Evolutionary conservation across 2,888 invertebrate species (phyloP).

Genomic region (Oligia fasciuncula): DNA sequence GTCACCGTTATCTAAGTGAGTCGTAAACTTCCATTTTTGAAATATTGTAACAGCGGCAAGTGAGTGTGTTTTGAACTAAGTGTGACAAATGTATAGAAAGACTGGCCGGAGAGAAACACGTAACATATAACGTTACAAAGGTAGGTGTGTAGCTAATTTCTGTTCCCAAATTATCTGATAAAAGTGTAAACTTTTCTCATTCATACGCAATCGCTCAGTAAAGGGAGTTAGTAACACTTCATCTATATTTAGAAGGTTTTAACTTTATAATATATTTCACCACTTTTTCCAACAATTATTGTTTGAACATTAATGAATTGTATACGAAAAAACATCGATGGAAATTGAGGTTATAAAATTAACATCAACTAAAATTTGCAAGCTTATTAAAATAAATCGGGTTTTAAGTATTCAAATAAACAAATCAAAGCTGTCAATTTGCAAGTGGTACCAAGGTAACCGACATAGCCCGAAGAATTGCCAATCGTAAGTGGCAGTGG

Average conservation of each 20-base stretch:
- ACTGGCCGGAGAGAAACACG: neutral
- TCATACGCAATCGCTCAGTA: neutral
- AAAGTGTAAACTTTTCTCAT: neutral
- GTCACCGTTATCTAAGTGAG: neutral
- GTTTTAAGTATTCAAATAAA: neutral
- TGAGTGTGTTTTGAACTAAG: constrained; percentile 3
- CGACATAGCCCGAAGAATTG: no score
- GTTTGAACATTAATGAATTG: neutral
- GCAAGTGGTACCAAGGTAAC: neutral
- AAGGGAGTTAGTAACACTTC: neutral
- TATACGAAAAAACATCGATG: neutral
- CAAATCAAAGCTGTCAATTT: neutral
- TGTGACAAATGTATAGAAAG: neutral
- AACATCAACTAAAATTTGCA: neutral
- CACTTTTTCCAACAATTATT: neutral
- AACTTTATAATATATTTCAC: neutral
- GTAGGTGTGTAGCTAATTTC: neutral
- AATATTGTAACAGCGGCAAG: neutral
- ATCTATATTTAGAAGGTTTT: neutral
- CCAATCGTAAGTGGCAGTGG: no score
- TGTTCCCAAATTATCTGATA: neutral
- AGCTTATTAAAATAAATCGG: neutral
- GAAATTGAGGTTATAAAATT: neutral
- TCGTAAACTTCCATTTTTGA: neutral
- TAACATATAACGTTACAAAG: no score